Conservation (phyloP, 2,888 invertebrate species). For the Phengaris arion region DNA sequence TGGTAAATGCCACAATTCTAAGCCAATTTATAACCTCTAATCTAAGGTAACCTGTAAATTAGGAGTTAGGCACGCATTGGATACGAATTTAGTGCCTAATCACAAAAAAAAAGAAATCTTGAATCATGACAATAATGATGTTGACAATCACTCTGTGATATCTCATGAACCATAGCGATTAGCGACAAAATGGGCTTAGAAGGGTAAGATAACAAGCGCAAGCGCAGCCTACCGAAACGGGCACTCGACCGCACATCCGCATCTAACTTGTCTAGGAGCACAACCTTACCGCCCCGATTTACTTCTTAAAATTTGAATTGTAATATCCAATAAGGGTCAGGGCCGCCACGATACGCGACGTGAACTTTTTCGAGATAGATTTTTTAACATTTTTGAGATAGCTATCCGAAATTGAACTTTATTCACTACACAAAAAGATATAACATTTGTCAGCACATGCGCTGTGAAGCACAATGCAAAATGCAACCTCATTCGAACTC, state of each 20-base stretch:
- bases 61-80: not conserved
- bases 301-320: not conserved
- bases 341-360: too few relatives aligned
- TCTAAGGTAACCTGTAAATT: not conserved
- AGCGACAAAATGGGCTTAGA: constrained; percentile 19
- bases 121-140: not conserved
- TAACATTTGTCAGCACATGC: too few relatives aligned
- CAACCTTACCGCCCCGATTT: constrained; percentile 40
- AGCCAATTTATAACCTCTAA: not conserved
- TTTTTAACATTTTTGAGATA: too few relatives aligned
- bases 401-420: too few relatives aligned
- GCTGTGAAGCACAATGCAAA: too few relatives aligned
- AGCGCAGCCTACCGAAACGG: constrained; percentile 64
- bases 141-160: not conserved
- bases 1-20: not conserved
- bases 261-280: constrained; percentile 58
- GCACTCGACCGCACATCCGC: constrained; percentile 77
- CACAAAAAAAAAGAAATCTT: not conserved
- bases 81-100: not conserved
- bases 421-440: too few relatives aligned
- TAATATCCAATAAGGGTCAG: not conserved
- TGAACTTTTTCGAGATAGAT: too few relatives aligned
- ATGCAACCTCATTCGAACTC: too few relatives aligned
- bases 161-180: constrained; percentile 8
- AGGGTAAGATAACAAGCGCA: constrained; percentile 45